These are phyloP conservation scores for Tiliacea citrago DNA, from an alignment of 2,888 invertebrate genomes.

Conservation along the genomic window DNA sequence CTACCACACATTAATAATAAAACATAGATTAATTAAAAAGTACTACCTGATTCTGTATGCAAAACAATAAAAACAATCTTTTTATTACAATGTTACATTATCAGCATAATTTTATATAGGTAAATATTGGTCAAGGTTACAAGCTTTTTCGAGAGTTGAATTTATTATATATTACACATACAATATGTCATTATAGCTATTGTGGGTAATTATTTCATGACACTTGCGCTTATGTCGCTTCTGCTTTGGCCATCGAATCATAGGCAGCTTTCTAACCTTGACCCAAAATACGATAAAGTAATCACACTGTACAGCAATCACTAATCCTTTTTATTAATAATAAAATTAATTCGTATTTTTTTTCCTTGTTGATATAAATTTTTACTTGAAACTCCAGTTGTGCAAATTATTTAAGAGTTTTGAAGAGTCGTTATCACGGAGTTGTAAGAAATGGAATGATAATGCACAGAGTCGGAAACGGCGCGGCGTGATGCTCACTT, in stretches of 20 bases:
- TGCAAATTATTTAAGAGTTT: constrained; percentile 1
- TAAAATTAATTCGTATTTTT: constrained; percentile 9
- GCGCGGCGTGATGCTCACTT: constrained; percentile 1
- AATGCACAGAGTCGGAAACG: constrained; percentile 3
- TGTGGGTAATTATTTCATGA: constrained; percentile 39
- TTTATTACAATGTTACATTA: constrained; percentile 34
- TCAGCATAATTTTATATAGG: constrained; percentile 17
- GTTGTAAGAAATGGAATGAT: constrained; percentile 29
- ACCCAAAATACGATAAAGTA: constrained; percentile 39
- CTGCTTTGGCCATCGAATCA: constrained; percentile 5
- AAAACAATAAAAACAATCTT: constrained; percentile 45
- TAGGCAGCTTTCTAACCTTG: constrained; percentile 45
- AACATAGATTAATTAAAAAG: constrained; percentile 27
- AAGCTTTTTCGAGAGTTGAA: not conserved
- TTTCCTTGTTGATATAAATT: constrained; percentile 31
- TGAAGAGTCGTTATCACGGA: constrained; percentile 11
- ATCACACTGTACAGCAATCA: constrained; percentile 23
- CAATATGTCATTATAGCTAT: constrained; percentile 30
- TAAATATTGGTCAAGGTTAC: constrained; percentile 48
- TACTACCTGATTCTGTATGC: constrained; percentile 61
- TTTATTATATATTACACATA: constrained; percentile 5
- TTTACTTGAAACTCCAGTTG: not conserved
- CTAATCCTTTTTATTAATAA: constrained; percentile 26
- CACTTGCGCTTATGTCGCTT: constrained; percentile 27
- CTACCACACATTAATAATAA: constrained; percentile 46